These are phyloP conservation scores for Steinernema carpocapsae DNA, from an alignment of 2,888 invertebrate species.

Conservation along the genomic window DNA sequence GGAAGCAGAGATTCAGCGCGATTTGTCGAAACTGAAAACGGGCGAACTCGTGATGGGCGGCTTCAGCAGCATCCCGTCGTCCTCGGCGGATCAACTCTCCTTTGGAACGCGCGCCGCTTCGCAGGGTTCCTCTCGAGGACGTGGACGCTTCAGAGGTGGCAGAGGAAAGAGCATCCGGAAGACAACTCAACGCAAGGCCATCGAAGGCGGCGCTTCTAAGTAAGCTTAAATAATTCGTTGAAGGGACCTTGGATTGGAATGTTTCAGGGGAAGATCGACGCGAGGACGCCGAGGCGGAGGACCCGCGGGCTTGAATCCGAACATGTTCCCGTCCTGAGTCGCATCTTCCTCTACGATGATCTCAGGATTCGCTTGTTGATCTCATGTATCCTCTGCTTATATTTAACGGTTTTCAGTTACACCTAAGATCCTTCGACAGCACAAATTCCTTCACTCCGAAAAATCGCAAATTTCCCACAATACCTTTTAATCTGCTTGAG, in stretches of 20 bases:
- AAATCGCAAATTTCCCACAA: too few species aligned
- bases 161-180: neutral
- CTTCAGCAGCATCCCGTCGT: neutral
- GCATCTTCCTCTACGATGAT: too few species aligned
- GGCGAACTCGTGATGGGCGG: neutral
- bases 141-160: neutral
- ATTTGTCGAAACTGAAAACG: slow-evolving; percentile 51
- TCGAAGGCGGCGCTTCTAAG: neutral
- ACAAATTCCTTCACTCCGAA: too few species aligned
- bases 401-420: too few species aligned
- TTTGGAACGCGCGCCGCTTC: slow-evolving; percentile 7
- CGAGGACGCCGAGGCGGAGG: neutral
- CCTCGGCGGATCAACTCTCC: neutral
- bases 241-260: neutral
- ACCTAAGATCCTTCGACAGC: too few species aligned
- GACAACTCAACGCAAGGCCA: neutral
- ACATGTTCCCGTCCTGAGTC: too few species aligned
- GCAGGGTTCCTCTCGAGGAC: neutral
- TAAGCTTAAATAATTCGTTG: neutral
- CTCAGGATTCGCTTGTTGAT: too few species aligned
- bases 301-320: neutral
- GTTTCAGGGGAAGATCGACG: neutral
- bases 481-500: too few species aligned
- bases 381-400: too few species aligned
- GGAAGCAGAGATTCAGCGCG: slow-evolving; percentile 51